Evolutionary conservation across 2,797 vertebrate genomes (phyloP).

Genomic region (Trachurus trachurus): DNA sequence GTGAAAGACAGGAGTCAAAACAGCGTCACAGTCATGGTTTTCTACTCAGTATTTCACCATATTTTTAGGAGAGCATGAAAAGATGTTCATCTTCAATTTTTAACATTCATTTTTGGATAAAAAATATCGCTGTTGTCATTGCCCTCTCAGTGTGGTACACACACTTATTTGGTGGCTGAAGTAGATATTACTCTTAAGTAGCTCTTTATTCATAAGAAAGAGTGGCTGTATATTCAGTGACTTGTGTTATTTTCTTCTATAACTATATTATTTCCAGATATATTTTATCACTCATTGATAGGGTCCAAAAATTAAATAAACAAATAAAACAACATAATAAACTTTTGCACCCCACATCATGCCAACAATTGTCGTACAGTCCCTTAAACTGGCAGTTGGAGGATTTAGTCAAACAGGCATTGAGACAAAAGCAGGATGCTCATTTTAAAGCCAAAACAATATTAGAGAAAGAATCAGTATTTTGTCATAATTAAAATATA

Average conservation of each 20-base stretch:
- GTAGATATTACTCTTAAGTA: neutral
- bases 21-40: neutral
- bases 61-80: neutral
- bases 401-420: constrained; percentile 35
- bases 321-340: neutral
- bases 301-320: neutral
- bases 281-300: neutral
- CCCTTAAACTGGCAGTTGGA: neutral
- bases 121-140: neutral
- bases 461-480: constrained; percentile 23
- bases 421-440: constrained; percentile 24
- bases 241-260: neutral
- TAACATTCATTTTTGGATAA: neutral
- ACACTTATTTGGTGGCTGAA: neutral
- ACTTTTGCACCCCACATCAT: neutral
- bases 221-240: too few relatives aligned
- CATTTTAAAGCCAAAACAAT: constrained; percentile 37
- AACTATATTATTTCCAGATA: neutral
- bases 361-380: too few relatives aligned
- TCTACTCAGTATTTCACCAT: neutral
- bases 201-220: neutral
- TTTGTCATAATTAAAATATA: constrained; percentile 42
- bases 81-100: neutral
- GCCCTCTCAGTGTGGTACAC: neutral
- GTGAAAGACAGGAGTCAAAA: neutral